Evolutionary conservation across 2,113 vertebrate species (phyloP).

Genomic region (Theristicus caerulescens): DNA sequence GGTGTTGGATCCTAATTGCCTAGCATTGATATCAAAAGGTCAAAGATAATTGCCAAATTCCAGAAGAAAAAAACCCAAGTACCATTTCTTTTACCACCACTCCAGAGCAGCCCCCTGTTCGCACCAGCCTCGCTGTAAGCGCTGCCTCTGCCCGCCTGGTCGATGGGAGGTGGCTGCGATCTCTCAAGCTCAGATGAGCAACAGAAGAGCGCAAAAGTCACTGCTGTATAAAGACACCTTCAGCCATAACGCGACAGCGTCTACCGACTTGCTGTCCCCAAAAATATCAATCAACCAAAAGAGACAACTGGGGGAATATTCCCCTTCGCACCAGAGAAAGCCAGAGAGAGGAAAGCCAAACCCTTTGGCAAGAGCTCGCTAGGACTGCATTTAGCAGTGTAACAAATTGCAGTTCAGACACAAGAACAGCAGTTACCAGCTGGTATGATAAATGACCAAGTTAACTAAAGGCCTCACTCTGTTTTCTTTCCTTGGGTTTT

Average conservation of each 20-base stretch:
- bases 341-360: neutral
- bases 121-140: accelerated
- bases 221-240: accelerated
- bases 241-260: accelerated
- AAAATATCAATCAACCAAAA: accelerated
- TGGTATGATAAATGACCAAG: neutral
- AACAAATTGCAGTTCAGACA: neutral
- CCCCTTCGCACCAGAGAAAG: too few relatives aligned
- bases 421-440: neutral
- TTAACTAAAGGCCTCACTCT: neutral
- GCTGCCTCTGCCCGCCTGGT: accelerated
- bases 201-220: neutral
- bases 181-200: too few relatives aligned
- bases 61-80: neutral
- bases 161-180: neutral
- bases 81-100: neutral
- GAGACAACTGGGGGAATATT: accelerated
- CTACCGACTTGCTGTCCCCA: neutral
- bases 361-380: neutral
- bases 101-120: neutral
- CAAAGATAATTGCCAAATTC: neutral
- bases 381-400: neutral
- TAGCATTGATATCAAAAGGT: neutral
- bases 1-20: neutral
- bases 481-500: neutral